Evolutionary conservation across 1,140 invertebrate genomes (phyloP).

Genomic region (Triops cancriformis): DNA sequence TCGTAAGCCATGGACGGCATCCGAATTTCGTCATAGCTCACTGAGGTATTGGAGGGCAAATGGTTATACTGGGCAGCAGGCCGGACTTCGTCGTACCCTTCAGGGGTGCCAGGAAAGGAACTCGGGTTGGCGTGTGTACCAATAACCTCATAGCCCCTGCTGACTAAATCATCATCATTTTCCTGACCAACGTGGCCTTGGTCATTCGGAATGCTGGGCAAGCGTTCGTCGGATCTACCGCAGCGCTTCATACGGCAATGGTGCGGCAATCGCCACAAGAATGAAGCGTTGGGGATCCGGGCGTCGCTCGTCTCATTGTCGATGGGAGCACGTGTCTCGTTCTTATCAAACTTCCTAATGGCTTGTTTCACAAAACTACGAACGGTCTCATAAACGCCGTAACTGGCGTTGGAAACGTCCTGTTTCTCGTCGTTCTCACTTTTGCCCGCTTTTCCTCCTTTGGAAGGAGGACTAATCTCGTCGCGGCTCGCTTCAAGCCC

Average conservation of each 20-base stretch:
- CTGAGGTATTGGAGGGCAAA: conserved; percentile 25
- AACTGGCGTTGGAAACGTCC: neutral
- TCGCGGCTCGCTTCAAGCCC: neutral
- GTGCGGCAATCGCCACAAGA: conserved; percentile 32
- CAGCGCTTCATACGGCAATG: conserved; percentile 21
- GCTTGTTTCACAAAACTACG: conserved; percentile 28
- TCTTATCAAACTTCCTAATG: conserved; percentile 28
- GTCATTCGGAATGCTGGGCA: conserved; percentile 21
- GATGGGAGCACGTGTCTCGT: conserved; percentile 11
- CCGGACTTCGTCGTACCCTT: conserved; percentile 32
- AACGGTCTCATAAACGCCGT: conserved; percentile 27
- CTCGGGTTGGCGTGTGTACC: conserved; percentile 16
- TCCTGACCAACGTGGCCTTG: conserved; percentile 28
- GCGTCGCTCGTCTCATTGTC: neutral
- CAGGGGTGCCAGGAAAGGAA: conserved; percentile 10
- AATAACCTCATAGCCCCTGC: conserved; percentile 26
- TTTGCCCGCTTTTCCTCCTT: neutral
- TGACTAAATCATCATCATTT: conserved; percentile 28
- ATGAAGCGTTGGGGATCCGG: conserved; percentile 32
- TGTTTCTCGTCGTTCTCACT: neutral
- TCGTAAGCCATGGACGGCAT: conserved; percentile 33
- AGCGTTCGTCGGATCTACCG: conserved; percentile 18
- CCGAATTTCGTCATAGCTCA: conserved; percentile 32
- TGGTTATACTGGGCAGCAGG: conserved; percentile 28
- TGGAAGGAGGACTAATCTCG: neutral